A percentile compares a stretch with the other conserved stretches of the same genome.
Evolutionary conservation across 2,888 invertebrate genomes (phyloP).

Genomic region (Anoplius nigerrimus): DNA sequence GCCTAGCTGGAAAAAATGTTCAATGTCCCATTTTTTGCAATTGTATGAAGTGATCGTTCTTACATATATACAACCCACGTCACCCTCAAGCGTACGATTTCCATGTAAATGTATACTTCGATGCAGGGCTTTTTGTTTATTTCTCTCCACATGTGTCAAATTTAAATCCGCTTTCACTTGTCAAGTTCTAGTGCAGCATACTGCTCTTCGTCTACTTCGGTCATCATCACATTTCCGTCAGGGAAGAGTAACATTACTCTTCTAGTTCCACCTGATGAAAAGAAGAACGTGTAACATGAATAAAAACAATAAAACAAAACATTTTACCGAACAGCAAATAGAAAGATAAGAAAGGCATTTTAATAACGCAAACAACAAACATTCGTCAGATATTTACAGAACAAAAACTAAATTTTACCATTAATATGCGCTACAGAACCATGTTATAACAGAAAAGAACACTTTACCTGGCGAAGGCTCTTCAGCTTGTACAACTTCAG

Average conservation of each 20-base stretch:
- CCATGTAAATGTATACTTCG: slow-evolving; percentile 48
- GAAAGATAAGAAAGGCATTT: too few species aligned
- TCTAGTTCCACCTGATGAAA: slow-evolving; percentile 84
- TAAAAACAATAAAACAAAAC: too few species aligned
- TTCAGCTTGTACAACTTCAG: slow-evolving; percentile 90
- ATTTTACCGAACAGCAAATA: too few species aligned
- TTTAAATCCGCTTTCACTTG: slow-evolving; percentile 73
- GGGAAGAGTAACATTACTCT: slow-evolving; percentile 89
- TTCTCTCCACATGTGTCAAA: slow-evolving; percentile 25
- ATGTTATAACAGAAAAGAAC: neutral
- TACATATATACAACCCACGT: slow-evolving; percentile 72
- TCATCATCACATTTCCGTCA: slow-evolving; percentile 91
- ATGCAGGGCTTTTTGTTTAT: slow-evolving; percentile 48
- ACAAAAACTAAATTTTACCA: slow-evolving; percentile 17
- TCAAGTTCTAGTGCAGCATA: slow-evolving; percentile 82
- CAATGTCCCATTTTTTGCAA: slow-evolving; percentile 43
- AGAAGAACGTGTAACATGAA: slow-evolving; percentile 12
- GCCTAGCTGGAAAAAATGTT: slow-evolving; percentile 49
- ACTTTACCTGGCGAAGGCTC: slow-evolving; percentile 86
- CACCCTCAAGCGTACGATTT: slow-evolving; percentile 59
- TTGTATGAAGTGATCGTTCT: slow-evolving; percentile 63
- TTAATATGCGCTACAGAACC: neutral
- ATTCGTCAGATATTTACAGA: too few species aligned
- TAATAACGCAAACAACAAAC: too few species aligned
- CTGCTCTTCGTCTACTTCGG: slow-evolving; percentile 91